A percentile compares a stretch with the other conserved stretches of the same genome.
Conservation (phyloP, 2,797 vertebrate species). For the Buphagus erythrorhynchus region DNA sequence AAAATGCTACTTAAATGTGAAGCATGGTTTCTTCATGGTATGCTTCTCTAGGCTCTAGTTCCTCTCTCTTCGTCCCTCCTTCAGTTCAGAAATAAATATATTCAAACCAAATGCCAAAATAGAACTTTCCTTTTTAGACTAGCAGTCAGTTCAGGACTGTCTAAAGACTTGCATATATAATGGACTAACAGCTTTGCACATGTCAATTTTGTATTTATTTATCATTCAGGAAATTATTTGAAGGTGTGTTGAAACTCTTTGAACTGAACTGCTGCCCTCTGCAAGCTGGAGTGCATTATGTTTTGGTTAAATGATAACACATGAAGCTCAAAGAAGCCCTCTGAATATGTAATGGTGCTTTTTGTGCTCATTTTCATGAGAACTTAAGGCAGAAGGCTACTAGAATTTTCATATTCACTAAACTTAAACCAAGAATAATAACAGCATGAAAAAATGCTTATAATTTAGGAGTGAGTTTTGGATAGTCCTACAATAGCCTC, state of each 20-base stretch:
- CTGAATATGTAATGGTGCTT: not conserved
- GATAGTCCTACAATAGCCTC: not conserved
- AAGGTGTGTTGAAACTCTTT: not conserved
- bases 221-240: not conserved
- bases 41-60: not conserved
- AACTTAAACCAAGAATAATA: not conserved
- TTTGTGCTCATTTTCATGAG: not conserved
- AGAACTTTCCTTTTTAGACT: not conserved
- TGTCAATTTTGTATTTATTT: not conserved
- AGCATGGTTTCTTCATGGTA: not conserved
- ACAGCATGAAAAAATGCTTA: not conserved
- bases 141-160: not conserved
- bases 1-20: slow-evolving; percentile 16
- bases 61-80: not conserved
- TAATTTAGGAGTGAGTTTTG: not conserved
- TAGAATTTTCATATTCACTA: not conserved
- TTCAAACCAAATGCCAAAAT: not conserved
- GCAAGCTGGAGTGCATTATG: not conserved
- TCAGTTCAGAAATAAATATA: not conserved
- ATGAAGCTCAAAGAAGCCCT: not conserved
- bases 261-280: not conserved
- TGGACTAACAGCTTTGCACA: not conserved
- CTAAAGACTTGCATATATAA: not conserved
- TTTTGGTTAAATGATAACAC: not conserved
- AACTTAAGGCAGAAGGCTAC: not conserved